Base-by-base conservation (phyloP, 2,888 invertebrate species). In the Synergus umbraculus region DNA sequence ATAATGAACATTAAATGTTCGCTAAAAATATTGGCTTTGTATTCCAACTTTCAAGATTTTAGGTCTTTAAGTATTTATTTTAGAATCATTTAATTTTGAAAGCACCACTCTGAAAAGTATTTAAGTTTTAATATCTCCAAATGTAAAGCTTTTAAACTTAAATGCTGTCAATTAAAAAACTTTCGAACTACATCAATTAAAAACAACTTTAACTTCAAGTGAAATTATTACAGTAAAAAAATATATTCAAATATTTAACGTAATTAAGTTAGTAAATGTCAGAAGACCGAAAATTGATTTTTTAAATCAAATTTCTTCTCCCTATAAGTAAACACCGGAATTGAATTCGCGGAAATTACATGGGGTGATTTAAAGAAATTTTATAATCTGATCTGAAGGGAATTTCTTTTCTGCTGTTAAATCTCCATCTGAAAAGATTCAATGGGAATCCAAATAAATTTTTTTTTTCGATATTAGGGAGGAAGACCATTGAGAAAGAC, bases 391-490 rank as follows among this genome's bases (percentile, higher is more conserved):
- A 29, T 29, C 29, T 9, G 2, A 66, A 15, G 43, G 41, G 18
- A 41, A 15, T 10, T n/a, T 37, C 15, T 65, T 41, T 65, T 41
- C 18, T 66, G 15, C 18, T 66, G 18, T 3, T 22, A 29, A 22
- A 18, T 22, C 46, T 46, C 22, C 5, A 22, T 60, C 5, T 12
- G 10, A 60, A 60, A 22, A 29, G 29, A 49, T 69, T 69, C 44
- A 46, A 65, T 43, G n/a, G 22, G 67, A 22, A 67, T 67, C 18
- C 12, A 67, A 67, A 67, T 46, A 46, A 67, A 44, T 43, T 46
- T 67, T 67, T 67, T 67, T 15, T 67, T 22, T 67, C 7, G 22
- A 67, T 22, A 67, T 37, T 29, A 37, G 69, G 13, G 15, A 49
- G 15, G 15, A 37, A 60, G 15, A 29, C 22, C 15, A 37, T 29